Evolutionary conservation across 2,797 vertebrate genomes (phyloP).

Genomic region (Hozukius guyotensis): DNA sequence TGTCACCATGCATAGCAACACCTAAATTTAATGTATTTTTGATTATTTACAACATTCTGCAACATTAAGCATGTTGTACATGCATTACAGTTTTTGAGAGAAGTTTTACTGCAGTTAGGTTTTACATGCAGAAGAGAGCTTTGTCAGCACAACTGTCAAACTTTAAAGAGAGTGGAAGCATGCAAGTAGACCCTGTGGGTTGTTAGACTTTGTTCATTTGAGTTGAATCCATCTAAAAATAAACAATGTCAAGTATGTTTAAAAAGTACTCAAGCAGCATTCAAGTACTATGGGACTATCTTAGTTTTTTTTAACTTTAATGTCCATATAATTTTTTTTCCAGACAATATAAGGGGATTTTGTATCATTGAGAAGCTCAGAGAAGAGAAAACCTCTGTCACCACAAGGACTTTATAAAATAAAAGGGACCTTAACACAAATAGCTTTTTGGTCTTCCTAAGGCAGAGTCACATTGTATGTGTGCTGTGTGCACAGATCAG

Average conservation of each 20-base stretch:
- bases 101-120: not conserved
- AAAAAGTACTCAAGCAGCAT: not conserved
- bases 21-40: not conserved
- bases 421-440: constrained; percentile 8
- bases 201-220: not conserved
- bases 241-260: not conserved
- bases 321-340: not conserved
- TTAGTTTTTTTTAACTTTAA: not conserved
- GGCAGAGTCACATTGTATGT: not conserved
- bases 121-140: not conserved
- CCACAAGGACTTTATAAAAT: constrained; percentile 24
- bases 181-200: not conserved
- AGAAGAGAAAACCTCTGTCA: constrained; percentile 1
- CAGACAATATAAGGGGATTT: not conserved
- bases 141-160: not conserved
- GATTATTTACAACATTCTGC: not conserved
- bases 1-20: not conserved
- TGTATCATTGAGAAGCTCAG: not conserved
- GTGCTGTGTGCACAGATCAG: not conserved
- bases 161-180: not conserved
- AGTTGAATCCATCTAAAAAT: not conserved
- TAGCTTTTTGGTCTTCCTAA: not conserved
- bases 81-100: not conserved
- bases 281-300: not conserved
- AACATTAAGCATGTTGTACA: not conserved